phyloP scores from a whole-genome alignment of 2,113 vertebrate genomes.

The Serilophus lunatus region DNA sequence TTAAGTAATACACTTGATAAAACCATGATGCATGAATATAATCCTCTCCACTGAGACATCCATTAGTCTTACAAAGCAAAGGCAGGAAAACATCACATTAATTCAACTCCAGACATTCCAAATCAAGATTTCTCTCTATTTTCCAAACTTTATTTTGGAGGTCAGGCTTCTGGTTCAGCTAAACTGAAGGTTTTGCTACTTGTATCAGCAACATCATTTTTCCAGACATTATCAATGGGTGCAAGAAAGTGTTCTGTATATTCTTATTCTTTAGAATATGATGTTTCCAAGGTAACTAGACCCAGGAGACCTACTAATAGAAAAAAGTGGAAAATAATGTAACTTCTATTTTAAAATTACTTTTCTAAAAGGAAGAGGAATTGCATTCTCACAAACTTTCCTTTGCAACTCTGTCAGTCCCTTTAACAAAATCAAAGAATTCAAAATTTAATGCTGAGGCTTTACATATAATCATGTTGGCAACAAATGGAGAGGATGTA shows the following conservation, averaged over 20 bases:
- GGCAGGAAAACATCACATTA: neutral
- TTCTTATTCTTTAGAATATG: slow-evolving; percentile 3
- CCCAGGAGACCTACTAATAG: slow-evolving; percentile 23
- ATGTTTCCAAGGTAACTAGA: slow-evolving; percentile 56
- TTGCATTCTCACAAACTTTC: slow-evolving; percentile 8
- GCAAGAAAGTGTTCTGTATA: neutral
- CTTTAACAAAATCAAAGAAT: slow-evolving; percentile 34
- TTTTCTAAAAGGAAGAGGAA: slow-evolving; percentile 22
- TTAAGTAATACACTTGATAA: neutral
- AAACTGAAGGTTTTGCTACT: neutral
- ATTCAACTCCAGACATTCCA: neutral
- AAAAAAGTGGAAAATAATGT: slow-evolving; percentile 39
- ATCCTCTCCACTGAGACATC: neutral
- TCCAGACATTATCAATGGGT: neutral
- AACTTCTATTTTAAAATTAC: slow-evolving; percentile 37
- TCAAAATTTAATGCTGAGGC: slow-evolving; percentile 3
- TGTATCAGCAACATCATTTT: neutral
- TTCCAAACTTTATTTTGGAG: neutral
- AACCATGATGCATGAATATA: neutral
- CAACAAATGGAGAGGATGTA: neutral
- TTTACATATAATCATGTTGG: neutral
- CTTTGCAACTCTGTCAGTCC: neutral
- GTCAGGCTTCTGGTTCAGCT: neutral
- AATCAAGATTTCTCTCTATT: neutral
- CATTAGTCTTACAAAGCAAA: neutral